phyloP scores from a whole-genome alignment of 2,113 vertebrate genomes.

The Eretmochelys imbricata region DNA sequence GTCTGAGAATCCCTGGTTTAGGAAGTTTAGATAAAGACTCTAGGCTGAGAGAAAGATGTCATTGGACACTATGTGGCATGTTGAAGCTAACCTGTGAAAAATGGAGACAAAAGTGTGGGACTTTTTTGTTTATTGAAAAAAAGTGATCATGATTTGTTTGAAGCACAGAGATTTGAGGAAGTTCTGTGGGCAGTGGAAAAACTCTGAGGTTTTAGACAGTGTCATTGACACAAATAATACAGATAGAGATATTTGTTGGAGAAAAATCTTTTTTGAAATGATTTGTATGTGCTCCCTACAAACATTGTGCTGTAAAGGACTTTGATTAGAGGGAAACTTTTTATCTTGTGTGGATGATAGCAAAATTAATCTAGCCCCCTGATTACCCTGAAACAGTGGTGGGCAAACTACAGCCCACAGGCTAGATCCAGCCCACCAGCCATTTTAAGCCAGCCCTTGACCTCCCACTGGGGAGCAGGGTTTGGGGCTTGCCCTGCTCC shows the following conservation, averaged over 20 bases:
- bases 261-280: slow-evolving; percentile 23
- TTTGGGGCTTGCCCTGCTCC: too few species aligned
- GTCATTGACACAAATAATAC: neutral
- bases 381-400: neutral
- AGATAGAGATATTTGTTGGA: neutral
- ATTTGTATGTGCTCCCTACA: neutral
- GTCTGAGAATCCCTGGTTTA: too few species aligned
- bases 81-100: neutral
- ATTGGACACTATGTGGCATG: neutral
- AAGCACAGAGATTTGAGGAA: neutral
- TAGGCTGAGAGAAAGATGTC: neutral
- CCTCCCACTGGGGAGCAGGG: too few species aligned
- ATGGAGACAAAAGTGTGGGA: neutral
- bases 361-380: neutral
- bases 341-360: neutral
- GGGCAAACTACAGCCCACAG: too few species aligned
- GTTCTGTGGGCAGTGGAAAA: neutral
- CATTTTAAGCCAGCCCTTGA: too few species aligned
- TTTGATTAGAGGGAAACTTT: neutral
- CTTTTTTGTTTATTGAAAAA: neutral
- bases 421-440: too few species aligned
- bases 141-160: neutral
- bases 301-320: neutral
- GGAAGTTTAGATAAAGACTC: neutral
- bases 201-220: neutral